These are phyloP conservation scores for Glareola pratincola DNA, from an alignment of 2,113 vertebrate genomes.

Conservation along the genomic window DNA sequence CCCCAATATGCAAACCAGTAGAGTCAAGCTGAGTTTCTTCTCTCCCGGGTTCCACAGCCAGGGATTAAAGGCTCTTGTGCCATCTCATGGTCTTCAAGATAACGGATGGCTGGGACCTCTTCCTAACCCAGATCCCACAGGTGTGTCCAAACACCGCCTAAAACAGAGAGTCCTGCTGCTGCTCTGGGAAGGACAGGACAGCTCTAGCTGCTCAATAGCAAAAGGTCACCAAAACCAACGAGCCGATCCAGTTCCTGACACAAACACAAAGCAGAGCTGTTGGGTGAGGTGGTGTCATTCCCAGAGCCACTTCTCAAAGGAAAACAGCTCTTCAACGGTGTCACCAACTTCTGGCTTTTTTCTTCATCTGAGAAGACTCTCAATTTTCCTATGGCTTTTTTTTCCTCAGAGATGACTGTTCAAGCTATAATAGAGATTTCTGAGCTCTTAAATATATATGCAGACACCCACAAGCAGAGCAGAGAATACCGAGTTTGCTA, in stretches of 20 bases:
- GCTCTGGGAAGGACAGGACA: background rate
- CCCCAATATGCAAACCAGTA: accelerated
- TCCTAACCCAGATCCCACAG: background rate
- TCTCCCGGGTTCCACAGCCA: background rate
- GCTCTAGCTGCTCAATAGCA: background rate
- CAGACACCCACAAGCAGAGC: background rate
- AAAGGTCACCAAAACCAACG: background rate
- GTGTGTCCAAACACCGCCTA: background rate
- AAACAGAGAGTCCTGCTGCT: background rate
- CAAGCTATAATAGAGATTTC: background rate
- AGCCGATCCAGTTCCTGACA: background rate
- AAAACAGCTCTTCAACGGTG: background rate
- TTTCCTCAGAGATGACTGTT: background rate
- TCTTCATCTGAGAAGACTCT: background rate
- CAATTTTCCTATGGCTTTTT: background rate
- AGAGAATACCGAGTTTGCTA: background rate
- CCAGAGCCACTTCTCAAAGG: background rate
- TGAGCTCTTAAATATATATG: background rate
- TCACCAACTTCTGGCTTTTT: background rate
- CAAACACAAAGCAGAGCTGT: background rate
- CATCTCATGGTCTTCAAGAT: background rate
- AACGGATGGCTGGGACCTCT: background rate
- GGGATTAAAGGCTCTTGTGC: background rate
- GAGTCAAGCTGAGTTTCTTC: background rate
- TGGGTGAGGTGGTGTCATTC: background rate